phyloP scores from a whole-genome alignment of 1,140 invertebrate genomes.

The Sitophilus oryzae region DNA sequence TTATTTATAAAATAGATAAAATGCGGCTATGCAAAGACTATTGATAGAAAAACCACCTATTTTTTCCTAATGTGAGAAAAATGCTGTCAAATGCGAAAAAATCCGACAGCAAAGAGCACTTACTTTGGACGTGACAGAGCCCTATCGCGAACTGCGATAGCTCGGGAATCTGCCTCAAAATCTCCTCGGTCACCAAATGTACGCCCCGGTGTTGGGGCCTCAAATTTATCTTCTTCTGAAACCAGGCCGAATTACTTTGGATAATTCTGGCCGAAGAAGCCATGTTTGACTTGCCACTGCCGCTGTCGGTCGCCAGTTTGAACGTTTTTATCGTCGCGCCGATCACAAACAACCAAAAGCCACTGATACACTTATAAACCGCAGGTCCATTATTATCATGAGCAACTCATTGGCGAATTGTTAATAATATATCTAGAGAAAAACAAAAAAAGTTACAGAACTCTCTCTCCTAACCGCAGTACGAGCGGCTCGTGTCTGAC shows the following conservation, averaged over 20 bases:
- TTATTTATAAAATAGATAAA: too few species aligned
- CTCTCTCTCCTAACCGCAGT: slow-evolving; percentile 39
- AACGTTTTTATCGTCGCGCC: slow-evolving; percentile 38
- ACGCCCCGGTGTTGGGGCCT: slow-evolving; percentile 90
- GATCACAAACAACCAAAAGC: slow-evolving; percentile 35
- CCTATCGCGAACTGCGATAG: slow-evolving; percentile 88
- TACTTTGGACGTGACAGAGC: slow-evolving; percentile 93
- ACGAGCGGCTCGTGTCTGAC: slow-evolving; percentile 38
- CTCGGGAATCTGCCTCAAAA: slow-evolving; percentile 87
- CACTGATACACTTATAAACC: slow-evolving; percentile 34
- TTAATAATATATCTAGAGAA: slow-evolving; percentile 33
- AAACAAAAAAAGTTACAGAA: slow-evolving; percentile 41
- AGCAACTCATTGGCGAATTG: slow-evolving; percentile 40
- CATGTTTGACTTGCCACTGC: slow-evolving; percentile 59
- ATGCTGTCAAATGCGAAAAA: slow-evolving; percentile 11
- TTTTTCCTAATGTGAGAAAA: slow-evolving; percentile 3
- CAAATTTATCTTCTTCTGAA: slow-evolving; percentile 92
- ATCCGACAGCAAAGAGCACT: slow-evolving; percentile 46
- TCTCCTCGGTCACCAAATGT: slow-evolving; percentile 92
- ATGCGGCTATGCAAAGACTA: too few species aligned
- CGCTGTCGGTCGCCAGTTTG: slow-evolving; percentile 45
- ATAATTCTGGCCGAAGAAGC: slow-evolving; percentile 80
- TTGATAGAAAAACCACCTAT: too few species aligned
- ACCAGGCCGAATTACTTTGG: slow-evolving; percentile 91
- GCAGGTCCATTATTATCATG: slow-evolving; percentile 45